Base-by-base conservation (phyloP, 2,888 invertebrate species). In the Pharmacophagus antenor region DNA sequence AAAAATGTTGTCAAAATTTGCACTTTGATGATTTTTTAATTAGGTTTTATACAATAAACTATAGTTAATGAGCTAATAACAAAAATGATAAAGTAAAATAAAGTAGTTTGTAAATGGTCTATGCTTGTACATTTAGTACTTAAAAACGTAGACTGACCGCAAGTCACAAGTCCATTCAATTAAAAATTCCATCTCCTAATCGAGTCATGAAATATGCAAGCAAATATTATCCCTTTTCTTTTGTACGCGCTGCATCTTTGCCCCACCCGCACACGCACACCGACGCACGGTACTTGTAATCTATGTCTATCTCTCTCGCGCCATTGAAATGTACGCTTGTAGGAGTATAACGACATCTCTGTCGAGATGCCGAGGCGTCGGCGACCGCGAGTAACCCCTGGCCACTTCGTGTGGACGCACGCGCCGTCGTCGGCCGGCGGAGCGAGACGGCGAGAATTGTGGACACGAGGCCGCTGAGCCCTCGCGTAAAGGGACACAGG, bases 331-430 rank as follows among this genome's bases (percentile, higher is more conserved):
- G 58, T 70, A 69, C 58, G 70, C 65, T 64, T 64, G 66, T 71
- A 66, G 70, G 74, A 70, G 79, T 73, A 77, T 72, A 71, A 67
- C 69, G 71, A 77, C 74, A 67, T 89, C 90, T 83, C 87, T 79
- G 70, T 90, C 88, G 73, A 73, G 64, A 82, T 75, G 84, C 87
- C 89, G 90, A 88, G 79, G 74, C 75, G 71, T 76, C 76, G 79
- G 88, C 90, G 90, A 88, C 90, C 90, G 90, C 89, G 88, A 90
- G 89, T 90, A 90, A 89, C 90, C 90, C 86, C 90, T 89, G 90
- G 89, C 90, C 79, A 89, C 82, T 87, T 85, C 85, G 86, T 84
- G 75, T 73, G 88, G 88, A 87, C 88, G 88, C 88, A 86, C 90
- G 88, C 89, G 89, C 85, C 85, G 77, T 67, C 75, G 83, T 89